Evolutionary conservation across 2,888 invertebrate genomes (phyloP).

Genomic region (Cotesia congregata): DNA sequence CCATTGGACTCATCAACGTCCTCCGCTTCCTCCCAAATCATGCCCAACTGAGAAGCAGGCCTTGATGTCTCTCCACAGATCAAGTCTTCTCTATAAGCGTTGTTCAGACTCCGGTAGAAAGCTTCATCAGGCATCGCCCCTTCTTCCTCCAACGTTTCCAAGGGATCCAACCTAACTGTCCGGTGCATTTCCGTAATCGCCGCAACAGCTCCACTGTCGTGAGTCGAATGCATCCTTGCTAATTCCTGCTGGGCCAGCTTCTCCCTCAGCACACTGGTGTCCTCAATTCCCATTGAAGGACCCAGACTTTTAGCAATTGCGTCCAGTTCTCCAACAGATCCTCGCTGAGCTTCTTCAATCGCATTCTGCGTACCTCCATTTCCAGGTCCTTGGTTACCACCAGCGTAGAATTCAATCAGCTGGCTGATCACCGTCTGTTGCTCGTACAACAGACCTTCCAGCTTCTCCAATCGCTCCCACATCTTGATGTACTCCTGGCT

Average conservation of each 20-base stretch:
- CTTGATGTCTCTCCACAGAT: slow-evolving; percentile 76
- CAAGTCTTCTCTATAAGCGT: slow-evolving; percentile 87
- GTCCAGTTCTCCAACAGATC: slow-evolving; percentile 64
- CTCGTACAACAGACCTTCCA: slow-evolving; percentile 88
- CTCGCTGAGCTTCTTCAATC: slow-evolving; percentile 51
- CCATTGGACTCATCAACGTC: slow-evolving; percentile 76
- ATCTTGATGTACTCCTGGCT: slow-evolving; percentile 94
- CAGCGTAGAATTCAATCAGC: slow-evolving; percentile 83
- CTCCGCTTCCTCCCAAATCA: slow-evolving; percentile 90
- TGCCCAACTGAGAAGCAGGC: slow-evolving; percentile 82
- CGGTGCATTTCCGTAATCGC: slow-evolving; percentile 63
- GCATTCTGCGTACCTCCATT: slow-evolving; percentile 59
- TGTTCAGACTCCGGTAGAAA: slow-evolving; percentile 89
- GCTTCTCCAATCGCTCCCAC: slow-evolving; percentile 92
- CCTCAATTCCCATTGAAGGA: slow-evolving; percentile 63
- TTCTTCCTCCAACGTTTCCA: slow-evolving; percentile 71
- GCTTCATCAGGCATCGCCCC: slow-evolving; percentile 82
- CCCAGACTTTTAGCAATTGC: slow-evolving; percentile 66
- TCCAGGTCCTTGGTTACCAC: slow-evolving; percentile 71
- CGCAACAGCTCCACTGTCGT: slow-evolving; percentile 58
- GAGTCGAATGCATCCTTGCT: slow-evolving; percentile 60
- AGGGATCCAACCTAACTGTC: slow-evolving; percentile 61
- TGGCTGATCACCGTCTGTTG: slow-evolving; percentile 93
- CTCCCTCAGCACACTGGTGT: slow-evolving; percentile 62
- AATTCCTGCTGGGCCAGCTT: slow-evolving; percentile 65